Evolutionary conservation across 2,113 vertebrate genomes (phyloP).

Genomic region (Astur gentilis): DNA sequence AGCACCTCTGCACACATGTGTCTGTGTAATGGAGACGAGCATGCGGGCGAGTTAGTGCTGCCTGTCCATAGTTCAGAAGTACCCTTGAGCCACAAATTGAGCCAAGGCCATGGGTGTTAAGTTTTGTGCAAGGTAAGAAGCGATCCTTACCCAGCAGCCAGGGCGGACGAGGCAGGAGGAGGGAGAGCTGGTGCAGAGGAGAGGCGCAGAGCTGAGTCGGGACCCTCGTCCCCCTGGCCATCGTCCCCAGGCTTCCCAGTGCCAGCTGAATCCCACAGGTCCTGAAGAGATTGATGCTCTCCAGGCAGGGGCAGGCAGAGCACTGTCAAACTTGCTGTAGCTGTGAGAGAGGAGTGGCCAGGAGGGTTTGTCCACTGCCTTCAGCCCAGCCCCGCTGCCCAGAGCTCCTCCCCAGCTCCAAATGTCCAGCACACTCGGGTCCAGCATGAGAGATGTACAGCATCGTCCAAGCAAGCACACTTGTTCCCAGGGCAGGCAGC

Average conservation of each 20-base stretch:
- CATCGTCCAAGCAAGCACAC: rapidly evolving
- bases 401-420: not conserved
- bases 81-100: not conserved
- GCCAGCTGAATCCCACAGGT: not conserved
- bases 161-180: rapidly evolving
- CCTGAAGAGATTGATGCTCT: not conserved
- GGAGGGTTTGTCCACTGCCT: rapidly evolving
- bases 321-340: not conserved
- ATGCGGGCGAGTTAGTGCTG: rapidly evolving
- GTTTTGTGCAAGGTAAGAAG: not conserved
- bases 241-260: not conserved
- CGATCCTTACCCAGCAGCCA: not conserved
- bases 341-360: not conserved
- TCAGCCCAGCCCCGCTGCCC: not conserved
- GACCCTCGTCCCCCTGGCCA: not conserved
- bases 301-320: not conserved
- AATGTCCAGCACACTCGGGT: rapidly evolving
- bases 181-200: not conserved
- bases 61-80: not conserved
- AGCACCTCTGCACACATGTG: rapidly evolving
- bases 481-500: not conserved
- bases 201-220: rapidly evolving
- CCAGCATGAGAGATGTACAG: not conserved
- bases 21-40: not conserved
- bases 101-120: rapidly evolving